Evolutionary conservation across 2,113 vertebrate species (phyloP), one percentile per base, ranked within the genome.

Genomic region (Syngnathus typhle): DNA sequence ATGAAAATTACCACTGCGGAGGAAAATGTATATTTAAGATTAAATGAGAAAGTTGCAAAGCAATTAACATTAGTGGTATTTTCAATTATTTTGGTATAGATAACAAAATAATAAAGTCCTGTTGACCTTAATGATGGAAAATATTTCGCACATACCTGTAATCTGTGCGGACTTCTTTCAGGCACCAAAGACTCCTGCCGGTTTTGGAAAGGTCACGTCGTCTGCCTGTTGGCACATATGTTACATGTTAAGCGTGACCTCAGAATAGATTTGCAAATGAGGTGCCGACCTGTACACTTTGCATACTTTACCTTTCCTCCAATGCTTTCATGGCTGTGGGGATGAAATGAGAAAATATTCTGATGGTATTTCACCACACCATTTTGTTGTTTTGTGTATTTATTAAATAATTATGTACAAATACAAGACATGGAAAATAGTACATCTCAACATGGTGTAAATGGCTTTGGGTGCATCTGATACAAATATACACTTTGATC

Each of bases 371-470:
- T 46, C 4, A 3, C 27, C 2, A 16, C 2, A 64, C 21, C 23
- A 69, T 63, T 38, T 10, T 71, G 9, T 70, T 64, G 55, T 9
- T 8, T 1, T 2, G 23, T 68, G 11, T 84, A 47, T 88, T 88
- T 88, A 88, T 88, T 87, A 89, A 88, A 81, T 67, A 87, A 86
- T 32, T 87, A 85, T 79, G 56, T 88, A 88, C 81, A 90, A 88
- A 88, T 80, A 86, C 84, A 77, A 71, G 61, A 87, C 85, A 88
- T 78, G 69, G 81, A 89, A 90, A 86, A 88, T 86, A 81, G 65
- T 75, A 86, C 84, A 84, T 85, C 68, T 85, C 60, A 73, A 83
- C 76, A 75, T 68, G 67, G 70, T 76, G 77, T 73, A 73, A 78
- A 84, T 83, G 77, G 82, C 83, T 85, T 85, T 81, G 75, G 73